phyloP scores from a whole-genome alignment of 2,888 invertebrate genomes.

The Acheta domesticus region DNA sequence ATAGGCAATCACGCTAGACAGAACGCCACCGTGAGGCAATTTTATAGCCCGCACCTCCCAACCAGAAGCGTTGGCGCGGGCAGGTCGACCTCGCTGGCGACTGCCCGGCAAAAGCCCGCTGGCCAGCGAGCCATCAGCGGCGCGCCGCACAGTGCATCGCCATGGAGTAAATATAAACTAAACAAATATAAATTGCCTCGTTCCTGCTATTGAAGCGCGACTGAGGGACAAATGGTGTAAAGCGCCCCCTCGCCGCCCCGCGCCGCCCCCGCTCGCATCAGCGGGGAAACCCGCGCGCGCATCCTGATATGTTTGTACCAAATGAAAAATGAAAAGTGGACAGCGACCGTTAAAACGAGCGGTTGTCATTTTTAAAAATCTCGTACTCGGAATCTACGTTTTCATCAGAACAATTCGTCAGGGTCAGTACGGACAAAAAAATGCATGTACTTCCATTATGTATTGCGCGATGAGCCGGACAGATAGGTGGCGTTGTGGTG shows the following conservation, averaged over 20 bases:
- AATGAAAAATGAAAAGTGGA: slow-evolving; percentile 18
- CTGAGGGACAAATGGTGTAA: neutral
- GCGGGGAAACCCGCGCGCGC: neutral
- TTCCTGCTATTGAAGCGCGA: slow-evolving; percentile 8
- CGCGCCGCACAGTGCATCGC: neutral
- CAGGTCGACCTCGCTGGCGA: neutral
- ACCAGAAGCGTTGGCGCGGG: neutral
- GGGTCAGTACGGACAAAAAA: neutral
- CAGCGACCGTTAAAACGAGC: neutral
- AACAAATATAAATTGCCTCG: slow-evolving; percentile 18
- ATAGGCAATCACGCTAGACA: neutral
- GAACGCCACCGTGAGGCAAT: neutral
- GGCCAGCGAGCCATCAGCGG: neutral
- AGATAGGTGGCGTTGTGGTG: neutral
- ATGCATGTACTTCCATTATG: slow-evolving; percentile 4
- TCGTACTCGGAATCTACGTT: neutral
- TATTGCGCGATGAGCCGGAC: neutral
- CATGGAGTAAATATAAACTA: slow-evolving; percentile 5
- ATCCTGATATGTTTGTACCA: neutral
- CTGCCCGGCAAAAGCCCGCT: neutral
- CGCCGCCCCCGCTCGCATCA: neutral
- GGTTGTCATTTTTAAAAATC: slow-evolving; percentile 4
- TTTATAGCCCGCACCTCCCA: neutral
- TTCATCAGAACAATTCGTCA: slow-evolving; percentile 5
- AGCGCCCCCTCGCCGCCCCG: neutral